These are phyloP conservation scores for Oophaga pumilio DNA, from an alignment of 2,113 vertebrate species.

Conservation along the genomic window DNA sequence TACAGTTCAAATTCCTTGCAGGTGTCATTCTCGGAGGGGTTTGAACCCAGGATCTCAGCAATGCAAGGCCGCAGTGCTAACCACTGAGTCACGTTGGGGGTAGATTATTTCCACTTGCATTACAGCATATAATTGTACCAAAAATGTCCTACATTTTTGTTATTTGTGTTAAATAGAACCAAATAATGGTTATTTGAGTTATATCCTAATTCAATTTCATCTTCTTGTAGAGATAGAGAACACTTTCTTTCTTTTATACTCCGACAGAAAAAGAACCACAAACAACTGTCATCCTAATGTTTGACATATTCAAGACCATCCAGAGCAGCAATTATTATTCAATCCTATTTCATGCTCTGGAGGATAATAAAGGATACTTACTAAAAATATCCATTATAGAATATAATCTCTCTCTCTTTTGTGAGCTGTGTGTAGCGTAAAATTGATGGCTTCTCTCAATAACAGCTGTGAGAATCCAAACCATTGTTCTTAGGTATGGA, in stretches of 20 bases:
- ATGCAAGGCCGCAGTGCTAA: too few relatives aligned
- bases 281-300: conserved; percentile 35
- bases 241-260: neutral
- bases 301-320: conserved; percentile 17
- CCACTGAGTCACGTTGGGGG: neutral
- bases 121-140: neutral
- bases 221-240: conserved; percentile 9
- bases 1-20: too few relatives aligned
- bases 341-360: conserved; percentile 1
- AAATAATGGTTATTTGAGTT: neutral
- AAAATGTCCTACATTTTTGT: neutral
- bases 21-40: too few relatives aligned
- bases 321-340: conserved; percentile 9
- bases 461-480: neutral
- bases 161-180: neutral
- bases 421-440: conserved; percentile 3
- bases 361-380: conserved; percentile 24
- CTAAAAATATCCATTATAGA: conserved; percentile 39
- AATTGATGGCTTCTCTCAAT: neutral
- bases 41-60: too few relatives aligned
- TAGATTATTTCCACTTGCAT: neutral
- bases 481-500: neutral
- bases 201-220: neutral
- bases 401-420: conserved; percentile 1
- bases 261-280: neutral